Base-by-base conservation (phyloP, 2,797 vertebrate species). In the Carduelis carduelis region DNA sequence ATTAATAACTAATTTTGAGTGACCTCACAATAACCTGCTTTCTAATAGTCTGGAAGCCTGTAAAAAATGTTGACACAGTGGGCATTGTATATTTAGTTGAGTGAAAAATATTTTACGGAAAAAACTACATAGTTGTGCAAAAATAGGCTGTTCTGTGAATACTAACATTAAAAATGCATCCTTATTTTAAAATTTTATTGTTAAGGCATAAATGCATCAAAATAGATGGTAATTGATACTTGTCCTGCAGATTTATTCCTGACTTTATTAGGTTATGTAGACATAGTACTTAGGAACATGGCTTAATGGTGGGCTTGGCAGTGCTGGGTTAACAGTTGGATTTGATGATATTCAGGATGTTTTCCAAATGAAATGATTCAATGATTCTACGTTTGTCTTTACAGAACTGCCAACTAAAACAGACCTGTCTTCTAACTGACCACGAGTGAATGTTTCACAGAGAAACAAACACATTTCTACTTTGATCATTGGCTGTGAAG, bases 251-350 rank as follows among this genome's bases (percentile, higher is more conserved):
- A 37, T 92, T 82, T 68, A 65, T 71, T 47, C 24, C 50, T 75
- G 70, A 49, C 10, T 76, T 53, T 24, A 32, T 64, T 49, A 68
- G 49, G 12, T 63, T 81, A 47, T 5, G 11, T 32, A 61, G 30
- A n/a, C 0, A 2, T 50, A 43, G 23, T 15, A 6, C n/a, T 74
- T 43, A 61, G 24, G 37, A 57, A 59, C 10, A 15, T 4, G 23
- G 21, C 49, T 71, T 57, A 69, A 46, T 61, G 27, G 15, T 71
- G 41, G 64, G 15, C 26, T 52, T 49, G 28, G 28, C 32, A 75
- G 20, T 52, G 41, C 24, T 41, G 34, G 11, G 17, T 30, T 65
- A 69, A 34, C 0, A 0, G 18, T 6, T 75, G n/a, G 35, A 39
- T 64, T 65, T 68, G 12, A 56, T 75, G 39, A 43, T 66, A 26